Percentiles rank a stretch among this genome's conserved stretches.
phyloP scores from a whole-genome alignment of 2,888 invertebrate genomes.

The Erebia ligea region DNA sequence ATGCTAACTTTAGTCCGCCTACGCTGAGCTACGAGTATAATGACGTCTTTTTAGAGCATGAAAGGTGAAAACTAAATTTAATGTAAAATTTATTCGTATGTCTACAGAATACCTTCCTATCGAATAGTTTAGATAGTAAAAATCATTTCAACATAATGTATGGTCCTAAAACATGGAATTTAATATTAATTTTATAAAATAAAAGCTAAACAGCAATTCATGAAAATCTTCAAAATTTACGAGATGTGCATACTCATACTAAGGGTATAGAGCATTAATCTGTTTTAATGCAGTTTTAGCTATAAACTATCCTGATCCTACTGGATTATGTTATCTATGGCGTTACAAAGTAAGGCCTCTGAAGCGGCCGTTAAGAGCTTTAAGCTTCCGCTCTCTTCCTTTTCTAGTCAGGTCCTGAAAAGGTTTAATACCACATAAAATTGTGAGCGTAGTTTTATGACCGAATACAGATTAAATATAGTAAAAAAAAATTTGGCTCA shows the following conservation, averaged over 20 bases:
- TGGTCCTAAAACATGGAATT: no score
- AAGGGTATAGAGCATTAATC: not conserved
- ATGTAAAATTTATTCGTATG: no score
- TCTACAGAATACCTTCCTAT: no score
- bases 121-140: no score
- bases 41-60: no score
- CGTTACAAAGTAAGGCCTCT: slow-evolving; percentile 14
- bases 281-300: not conserved
- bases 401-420: slow-evolving; percentile 19
- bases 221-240: not conserved
- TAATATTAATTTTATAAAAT: no score
- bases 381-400: slow-evolving; percentile 13
- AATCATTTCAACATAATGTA: no score
- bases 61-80: no score
- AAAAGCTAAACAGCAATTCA: no score
- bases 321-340: slow-evolving; percentile 13
- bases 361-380: slow-evolving; percentile 20
- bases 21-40: no score
- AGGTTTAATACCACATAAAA: slow-evolving; percentile 11
- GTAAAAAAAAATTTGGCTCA: no score
- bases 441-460: not conserved
- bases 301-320: slow-evolving; percentile 16
- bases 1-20: no score
- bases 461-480: not conserved
- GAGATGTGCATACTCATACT: not conserved